Conservation (phyloP, 2,113 vertebrate species). For the Pagrus major region DNA sequence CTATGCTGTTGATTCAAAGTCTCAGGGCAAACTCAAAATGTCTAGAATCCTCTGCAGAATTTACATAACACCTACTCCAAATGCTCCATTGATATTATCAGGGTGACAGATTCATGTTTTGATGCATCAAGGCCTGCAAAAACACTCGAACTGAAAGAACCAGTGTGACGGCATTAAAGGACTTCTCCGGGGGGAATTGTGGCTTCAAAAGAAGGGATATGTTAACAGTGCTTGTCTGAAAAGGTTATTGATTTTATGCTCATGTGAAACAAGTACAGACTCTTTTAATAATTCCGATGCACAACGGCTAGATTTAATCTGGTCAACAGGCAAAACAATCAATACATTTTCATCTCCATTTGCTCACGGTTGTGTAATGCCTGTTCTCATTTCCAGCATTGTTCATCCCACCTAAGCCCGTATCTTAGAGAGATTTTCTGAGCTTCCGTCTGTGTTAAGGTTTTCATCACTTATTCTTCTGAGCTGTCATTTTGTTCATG, state of each 20-base stretch:
- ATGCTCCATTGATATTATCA: constrained; percentile 38
- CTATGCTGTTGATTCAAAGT: constrained; percentile 13
- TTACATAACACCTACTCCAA: constrained; percentile 11
- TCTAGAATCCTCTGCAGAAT: background rate
- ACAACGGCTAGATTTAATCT: constrained; percentile 64
- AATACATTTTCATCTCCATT: constrained; percentile 67
- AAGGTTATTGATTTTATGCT: constrained; percentile 76
- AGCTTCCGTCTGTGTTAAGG: constrained; percentile 6
- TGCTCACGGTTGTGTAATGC: constrained; percentile 39
- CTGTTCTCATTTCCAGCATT: constrained; percentile 52
- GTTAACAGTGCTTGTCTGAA: constrained; percentile 62
- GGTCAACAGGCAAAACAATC: constrained; percentile 66
- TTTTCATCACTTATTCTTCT: constrained; percentile 37
- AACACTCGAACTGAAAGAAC: constrained; percentile 32
- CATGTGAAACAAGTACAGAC: constrained; percentile 70
- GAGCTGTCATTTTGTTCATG: constrained; percentile 40
- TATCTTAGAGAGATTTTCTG: constrained; percentile 39
- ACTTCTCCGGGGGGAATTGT: constrained; percentile 39
- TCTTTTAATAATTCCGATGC: constrained; percentile 62
- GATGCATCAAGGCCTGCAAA: constrained; percentile 16
- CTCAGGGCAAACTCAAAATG: background rate
- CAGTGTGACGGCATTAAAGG: constrained; percentile 38
- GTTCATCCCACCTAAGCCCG: constrained; percentile 42
- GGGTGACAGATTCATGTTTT: constrained; percentile 13
- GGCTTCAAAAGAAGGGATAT: constrained; percentile 64